phyloP scores from a whole-genome alignment of 2,797 vertebrate genomes.

The Podarcis siculus region DNA sequence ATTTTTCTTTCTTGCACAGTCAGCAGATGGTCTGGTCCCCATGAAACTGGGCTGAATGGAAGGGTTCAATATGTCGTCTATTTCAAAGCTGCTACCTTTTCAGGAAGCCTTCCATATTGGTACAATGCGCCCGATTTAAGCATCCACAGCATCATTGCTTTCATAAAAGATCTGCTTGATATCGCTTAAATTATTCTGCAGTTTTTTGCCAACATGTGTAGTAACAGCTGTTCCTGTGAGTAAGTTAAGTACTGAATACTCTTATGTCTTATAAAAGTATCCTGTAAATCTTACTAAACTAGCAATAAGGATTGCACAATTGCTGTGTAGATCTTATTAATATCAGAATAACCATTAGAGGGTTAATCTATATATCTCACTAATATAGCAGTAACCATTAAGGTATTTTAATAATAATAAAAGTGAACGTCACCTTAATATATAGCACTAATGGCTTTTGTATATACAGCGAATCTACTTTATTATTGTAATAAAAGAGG shows the following conservation, averaged over 20 bases:
- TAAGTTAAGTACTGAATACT: constrained; percentile 43
- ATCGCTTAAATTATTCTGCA: neutral
- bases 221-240: constrained; percentile 46
- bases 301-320: constrained; percentile 54
- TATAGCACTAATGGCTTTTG: constrained; percentile 32
- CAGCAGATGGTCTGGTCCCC: no score
- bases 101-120: neutral
- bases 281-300: constrained; percentile 63
- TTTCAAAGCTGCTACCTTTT: neutral
- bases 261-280: constrained; percentile 51
- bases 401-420: constrained; percentile 69
- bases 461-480: constrained; percentile 33
- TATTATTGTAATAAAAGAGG: constrained; percentile 53
- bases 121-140: neutral
- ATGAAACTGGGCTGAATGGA: no score
- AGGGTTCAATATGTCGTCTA: no score
- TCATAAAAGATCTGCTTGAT: neutral
- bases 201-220: neutral
- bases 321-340: constrained; percentile 57
- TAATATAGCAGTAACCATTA: constrained; percentile 60
- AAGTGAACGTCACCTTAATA: constrained; percentile 52
- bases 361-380: constrained; percentile 52
- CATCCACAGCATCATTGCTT: neutral
- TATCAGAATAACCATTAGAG: constrained; percentile 62
- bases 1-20: no score